These are phyloP conservation scores for Conus ventricosus DNA, from an alignment of 1,140 invertebrate species.

Conservation along the genomic window DNA sequence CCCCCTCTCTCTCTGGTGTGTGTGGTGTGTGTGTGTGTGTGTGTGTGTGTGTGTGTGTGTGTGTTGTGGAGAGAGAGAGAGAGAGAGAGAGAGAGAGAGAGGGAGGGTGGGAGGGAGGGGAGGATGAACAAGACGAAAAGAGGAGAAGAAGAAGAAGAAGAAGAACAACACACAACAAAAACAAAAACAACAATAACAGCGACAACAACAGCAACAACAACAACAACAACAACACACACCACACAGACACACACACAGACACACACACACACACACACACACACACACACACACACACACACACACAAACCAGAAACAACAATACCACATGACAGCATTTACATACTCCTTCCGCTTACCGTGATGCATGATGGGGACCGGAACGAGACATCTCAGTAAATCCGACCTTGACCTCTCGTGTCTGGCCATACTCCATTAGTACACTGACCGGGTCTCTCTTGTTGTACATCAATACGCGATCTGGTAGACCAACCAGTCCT, in stretches of 20 bases:
- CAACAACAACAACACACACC: no score
- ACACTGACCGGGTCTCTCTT: constrained; percentile 76
- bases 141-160: not conserved
- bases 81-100: constrained; percentile 9
- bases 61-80: not conserved
- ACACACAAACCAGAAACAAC: not conserved
- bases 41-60: no score
- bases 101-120: not conserved
- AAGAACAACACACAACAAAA: not conserved
- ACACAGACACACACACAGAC: not conserved
- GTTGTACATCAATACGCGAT: constrained; percentile 39
- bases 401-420: constrained; percentile 56
- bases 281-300: not conserved
- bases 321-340: not conserved
- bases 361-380: constrained; percentile 49
- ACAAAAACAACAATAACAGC: no score
- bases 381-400: constrained; percentile 45
- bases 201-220: not conserved
- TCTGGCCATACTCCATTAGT: constrained; percentile 76
- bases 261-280: constrained; percentile 4
- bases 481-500: constrained; percentile 31
- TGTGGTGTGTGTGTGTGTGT: no score
- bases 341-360: constrained; percentile 26
- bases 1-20: constrained; percentile 11
- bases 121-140: no score